A percentile compares a stretch with the other conserved stretches of the same genome.
phyloP scores from a whole-genome alignment of 2,797 vertebrate genomes.

The Aulostomus chinensis region DNA sequence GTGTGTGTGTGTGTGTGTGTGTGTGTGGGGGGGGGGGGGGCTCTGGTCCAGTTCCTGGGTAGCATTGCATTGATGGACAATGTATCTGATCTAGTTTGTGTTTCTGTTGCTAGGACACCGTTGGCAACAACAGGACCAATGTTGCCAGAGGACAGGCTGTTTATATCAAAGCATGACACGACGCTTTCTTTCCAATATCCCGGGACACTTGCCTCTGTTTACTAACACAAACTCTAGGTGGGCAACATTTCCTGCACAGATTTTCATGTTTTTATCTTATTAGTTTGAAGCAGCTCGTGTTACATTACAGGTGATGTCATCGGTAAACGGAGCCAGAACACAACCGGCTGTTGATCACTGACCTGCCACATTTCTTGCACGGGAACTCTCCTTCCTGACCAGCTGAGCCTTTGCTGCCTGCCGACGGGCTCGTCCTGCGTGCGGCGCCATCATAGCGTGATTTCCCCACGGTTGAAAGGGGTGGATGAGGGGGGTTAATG shows the following conservation, averaged over 20 bases:
- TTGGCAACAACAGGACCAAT: slow-evolving; percentile 67
- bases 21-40: no score
- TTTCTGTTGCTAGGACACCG: slow-evolving; percentile 78
- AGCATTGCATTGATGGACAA: slow-evolving; percentile 31
- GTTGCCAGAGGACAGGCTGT: slow-evolving; percentile 62
- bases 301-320: not conserved
- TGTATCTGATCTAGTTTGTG: slow-evolving; percentile 47
- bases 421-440: slow-evolving; percentile 73
- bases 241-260: slow-evolving; percentile 14
- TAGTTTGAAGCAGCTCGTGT: not conserved
- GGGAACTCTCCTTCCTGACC: slow-evolving; percentile 93
- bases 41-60: slow-evolving; percentile 39
- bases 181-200: slow-evolving; percentile 25
- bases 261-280: not conserved
- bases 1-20: no score
- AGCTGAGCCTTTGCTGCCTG: slow-evolving; percentile 73
- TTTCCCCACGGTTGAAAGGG: slow-evolving; percentile 45
- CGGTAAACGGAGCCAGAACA: not conserved
- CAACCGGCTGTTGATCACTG: slow-evolving; percentile 42
- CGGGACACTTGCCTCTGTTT: slow-evolving; percentile 30
- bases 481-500: slow-evolving; percentile 53
- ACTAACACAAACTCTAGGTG: slow-evolving; percentile 21
- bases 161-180: slow-evolving; percentile 44
- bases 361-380: slow-evolving; percentile 99
- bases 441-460: slow-evolving; percentile 66